Evolutionary conservation across 2,797 vertebrate species (phyloP), one percentile per base, ranked within the genome.

Genomic region (Pogonophryne albipinna): DNA sequence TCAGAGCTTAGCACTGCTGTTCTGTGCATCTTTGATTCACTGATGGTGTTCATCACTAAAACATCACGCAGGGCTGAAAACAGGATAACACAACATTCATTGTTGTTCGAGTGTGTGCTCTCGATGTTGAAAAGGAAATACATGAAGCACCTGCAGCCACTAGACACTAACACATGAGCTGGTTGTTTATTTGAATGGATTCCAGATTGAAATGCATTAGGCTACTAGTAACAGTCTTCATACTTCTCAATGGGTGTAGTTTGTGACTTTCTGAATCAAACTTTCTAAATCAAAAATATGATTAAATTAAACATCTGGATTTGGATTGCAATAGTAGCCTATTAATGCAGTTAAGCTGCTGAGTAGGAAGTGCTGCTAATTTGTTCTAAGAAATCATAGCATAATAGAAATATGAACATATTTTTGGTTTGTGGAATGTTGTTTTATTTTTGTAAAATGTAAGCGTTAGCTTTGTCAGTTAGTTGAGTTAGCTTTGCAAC

Each of bases 31-130:
- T 82, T 78, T 84, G 71, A 83, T 83, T 76, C 66, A 15, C 70
- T 69, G 67, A 61, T 71, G 81, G 76, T 84, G 87, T 50, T 58
- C 76, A 82, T 85, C 50, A 57, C 38, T 80, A 0, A 82, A 76
- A 82, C 76, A 84, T 85, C 82, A 75, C 70, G 78, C 69, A 80
- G 50, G 66, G 62, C 51, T 27, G 12, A 78, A 64, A 64, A 77
- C 42, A 34, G 53, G 23, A 38, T 31, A 63, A 67, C 68, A 82
- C 50, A 66, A 56, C 42, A 62, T 62, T 64, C 53, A 46, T n/a
- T 73, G 68, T 34, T 66, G 74, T 41, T 73, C 42, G 50, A 62
- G 62, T 14, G 59, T 50, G 59, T 9, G 17, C 15, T 66, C n/a
- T 53, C 38, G 52, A 66, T 66, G 53, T 53, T 60, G 44, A 14